phyloP scores from a whole-genome alignment of 2,888 invertebrate genomes.

The Phortica magna region DNA sequence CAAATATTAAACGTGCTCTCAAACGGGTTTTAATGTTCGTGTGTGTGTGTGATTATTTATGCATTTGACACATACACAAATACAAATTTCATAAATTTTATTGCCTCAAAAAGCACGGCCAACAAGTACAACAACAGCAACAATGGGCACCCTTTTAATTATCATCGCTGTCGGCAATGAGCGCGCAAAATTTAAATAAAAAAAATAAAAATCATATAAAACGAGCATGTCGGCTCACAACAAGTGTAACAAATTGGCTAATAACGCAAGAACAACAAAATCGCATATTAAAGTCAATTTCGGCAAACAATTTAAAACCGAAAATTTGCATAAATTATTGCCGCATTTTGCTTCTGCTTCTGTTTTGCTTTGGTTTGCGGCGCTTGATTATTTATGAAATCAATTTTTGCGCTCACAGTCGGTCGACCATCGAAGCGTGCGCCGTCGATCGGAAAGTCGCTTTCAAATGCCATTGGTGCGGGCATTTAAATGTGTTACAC shows the following conservation, averaged over 20 bases:
- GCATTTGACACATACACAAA: not conserved
- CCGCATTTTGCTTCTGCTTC: not conserved
- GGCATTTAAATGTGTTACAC: not conserved
- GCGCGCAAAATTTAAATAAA: too few relatives aligned
- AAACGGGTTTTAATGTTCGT: not conserved
- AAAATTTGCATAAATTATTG: constrained; percentile 17
- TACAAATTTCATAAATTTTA: constrained; percentile 19
- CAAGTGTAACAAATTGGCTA: constrained; percentile 35
- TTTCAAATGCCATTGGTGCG: constrained; percentile 20
- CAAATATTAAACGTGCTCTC: not conserved
- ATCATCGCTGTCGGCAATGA: constrained; percentile 12
- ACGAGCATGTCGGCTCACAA: not conserved
- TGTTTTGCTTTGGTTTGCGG: not conserved
- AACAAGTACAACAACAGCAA: constrained; percentile 18
- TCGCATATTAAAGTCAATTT: constrained; percentile 12
- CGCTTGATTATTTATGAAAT: constrained; percentile 7
- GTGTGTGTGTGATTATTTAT: not conserved
- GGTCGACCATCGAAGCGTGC: not conserved
- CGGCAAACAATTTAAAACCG: constrained; percentile 12
- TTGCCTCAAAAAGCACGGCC: not conserved
- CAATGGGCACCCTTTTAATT: constrained; percentile 9
- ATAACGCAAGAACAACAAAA: constrained; percentile 3
- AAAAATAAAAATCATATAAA: not conserved
- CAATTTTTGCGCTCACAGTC: not conserved
- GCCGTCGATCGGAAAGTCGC: constrained; percentile 4